Evolutionary conservation across 2,888 invertebrate genomes (phyloP).

Genomic region (Stenchaetothrips biformis): DNA sequence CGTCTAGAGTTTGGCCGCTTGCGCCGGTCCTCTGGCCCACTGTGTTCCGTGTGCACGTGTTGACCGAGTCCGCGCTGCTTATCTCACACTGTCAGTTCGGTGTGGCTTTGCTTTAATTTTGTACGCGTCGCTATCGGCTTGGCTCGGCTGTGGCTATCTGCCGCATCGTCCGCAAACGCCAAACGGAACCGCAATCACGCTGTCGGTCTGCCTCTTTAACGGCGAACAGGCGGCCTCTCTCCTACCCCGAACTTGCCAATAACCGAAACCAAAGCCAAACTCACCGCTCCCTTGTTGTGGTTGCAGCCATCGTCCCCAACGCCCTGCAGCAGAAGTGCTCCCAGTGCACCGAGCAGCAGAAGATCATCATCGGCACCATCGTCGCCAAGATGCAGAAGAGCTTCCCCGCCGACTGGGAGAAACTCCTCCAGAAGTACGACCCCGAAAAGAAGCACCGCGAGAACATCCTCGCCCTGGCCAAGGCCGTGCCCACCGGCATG

Average conservation of each 20-base stretch:
- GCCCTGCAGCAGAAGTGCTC: conserved; percentile 12
- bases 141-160: too few relatives aligned
- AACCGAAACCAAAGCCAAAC: too few relatives aligned
- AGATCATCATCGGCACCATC: conserved; percentile 13
- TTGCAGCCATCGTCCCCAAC: conserved; percentile 12
- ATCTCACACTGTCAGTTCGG: too few relatives aligned
- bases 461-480: not conserved
- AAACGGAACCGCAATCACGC: too few relatives aligned
- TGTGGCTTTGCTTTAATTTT: too few relatives aligned
- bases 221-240: not conserved
- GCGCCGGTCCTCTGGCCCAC: too few relatives aligned
- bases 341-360: conserved; percentile 11
- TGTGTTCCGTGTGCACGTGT: not conserved
- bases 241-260: not conserved
- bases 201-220: too few relatives aligned
- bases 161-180: too few relatives aligned
- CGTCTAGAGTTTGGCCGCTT: too few relatives aligned
- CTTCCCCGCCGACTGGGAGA: conserved; percentile 1
- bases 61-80: not conserved
- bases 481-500: conserved; percentile 1
- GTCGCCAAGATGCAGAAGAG: not conserved
- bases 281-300: not conserved
- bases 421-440: conserved; percentile 18
- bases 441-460: conserved; percentile 16
- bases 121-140: too few relatives aligned